phyloP scores from a whole-genome alignment of 2,888 invertebrate genomes.

The Drosophila ezoana region DNA sequence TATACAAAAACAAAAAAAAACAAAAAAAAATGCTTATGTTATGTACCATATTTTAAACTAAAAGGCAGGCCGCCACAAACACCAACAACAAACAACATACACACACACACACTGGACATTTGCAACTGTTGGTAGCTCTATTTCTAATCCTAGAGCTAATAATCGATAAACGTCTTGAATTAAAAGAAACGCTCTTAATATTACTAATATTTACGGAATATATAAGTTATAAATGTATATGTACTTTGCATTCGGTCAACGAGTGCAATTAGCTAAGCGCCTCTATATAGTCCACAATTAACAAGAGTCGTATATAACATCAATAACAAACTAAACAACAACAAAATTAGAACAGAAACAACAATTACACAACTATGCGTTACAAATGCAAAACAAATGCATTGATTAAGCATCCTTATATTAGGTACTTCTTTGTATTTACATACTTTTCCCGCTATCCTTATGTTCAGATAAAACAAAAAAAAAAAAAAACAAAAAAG shows the following conservation, averaged over 20 bases:
- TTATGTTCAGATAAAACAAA: constrained; percentile 73
- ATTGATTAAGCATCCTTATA: constrained; percentile 49
- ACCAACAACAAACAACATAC: constrained; percentile 12
- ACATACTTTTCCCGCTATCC: constrained; percentile 71
- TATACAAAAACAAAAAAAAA: constrained; percentile 32
- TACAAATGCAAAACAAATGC: constrained; percentile 43
- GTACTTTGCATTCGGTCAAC: constrained; percentile 56
- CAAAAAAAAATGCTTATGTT: constrained; percentile 29
- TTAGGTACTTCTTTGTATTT: constrained; percentile 70
- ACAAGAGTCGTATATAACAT: constrained; percentile 38
- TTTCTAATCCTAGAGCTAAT: constrained; percentile 44
- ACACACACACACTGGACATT: constrained; percentile 32
- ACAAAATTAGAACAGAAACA: constrained; percentile 44
- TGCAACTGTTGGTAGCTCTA: constrained; percentile 50
- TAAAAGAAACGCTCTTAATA: constrained; percentile 70
- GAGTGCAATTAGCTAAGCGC: constrained; percentile 62
- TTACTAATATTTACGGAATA: constrained; percentile 77
- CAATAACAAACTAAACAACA: constrained; percentile 30
- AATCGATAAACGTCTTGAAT: constrained; percentile 52
- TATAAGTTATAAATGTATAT: constrained; percentile 53
- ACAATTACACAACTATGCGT: constrained; percentile 32
- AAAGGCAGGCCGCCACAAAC: constrained; percentile 32
- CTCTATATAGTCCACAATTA: constrained; percentile 59
- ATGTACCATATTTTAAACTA: constrained; percentile 56
- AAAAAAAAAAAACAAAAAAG: constrained; percentile 51